Base-by-base conservation (phyloP, 2,888 invertebrate genomes). In the Aphodius sticticus region DNA sequence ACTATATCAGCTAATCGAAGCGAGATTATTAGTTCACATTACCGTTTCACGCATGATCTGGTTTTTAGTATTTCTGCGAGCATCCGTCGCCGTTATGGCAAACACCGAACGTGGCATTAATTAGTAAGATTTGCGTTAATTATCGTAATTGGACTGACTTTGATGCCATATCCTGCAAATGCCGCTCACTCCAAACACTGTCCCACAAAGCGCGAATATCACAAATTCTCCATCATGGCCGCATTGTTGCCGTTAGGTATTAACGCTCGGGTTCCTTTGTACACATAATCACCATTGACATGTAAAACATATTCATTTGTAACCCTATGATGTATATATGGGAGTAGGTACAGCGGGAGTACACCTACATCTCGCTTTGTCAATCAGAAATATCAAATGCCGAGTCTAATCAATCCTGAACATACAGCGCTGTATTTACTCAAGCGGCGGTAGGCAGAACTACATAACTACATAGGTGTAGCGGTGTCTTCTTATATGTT, bases 351-450 rank as follows among this genome's bases (percentile, higher is more conserved):
- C 53, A 53, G 9, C 7, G 12, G 6, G 9, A 7, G 53, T 3
- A 53, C 7, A 53, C 53, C 53, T 53, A 53, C 53, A 5, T 53
- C 53, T 12, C 53, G 3, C 53, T 53, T 53, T 53, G 53, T 53
- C 53, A 53, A 53, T 53, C 53, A 53, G 53, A 53, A 53, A 53
- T 53, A 53, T 53, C 53, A 53, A 53, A 53, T 53, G 53, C 53
- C 3, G 12, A 12, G 53, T 12, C 53, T 53, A 53, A 53, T 53
- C 53, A 53, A 12, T 53, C 53, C 53, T 53, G 4, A 53, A 53
- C 53, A 53, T 53, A 53, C 53, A 53, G 53, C 7, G 53, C 12
- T 5, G 9, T 53, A 53, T 53, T 53, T 53, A 53, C 53, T 12
- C 53, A 53, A 53, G 53, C 53, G 53, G 53, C 53, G 53, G 53